A percentile compares a stretch with the other conserved stretches of the same genome.
These are phyloP conservation scores for Eustalomyia histrio DNA, from an alignment of 2,888 invertebrate species.

Conservation along the genomic window DNA sequence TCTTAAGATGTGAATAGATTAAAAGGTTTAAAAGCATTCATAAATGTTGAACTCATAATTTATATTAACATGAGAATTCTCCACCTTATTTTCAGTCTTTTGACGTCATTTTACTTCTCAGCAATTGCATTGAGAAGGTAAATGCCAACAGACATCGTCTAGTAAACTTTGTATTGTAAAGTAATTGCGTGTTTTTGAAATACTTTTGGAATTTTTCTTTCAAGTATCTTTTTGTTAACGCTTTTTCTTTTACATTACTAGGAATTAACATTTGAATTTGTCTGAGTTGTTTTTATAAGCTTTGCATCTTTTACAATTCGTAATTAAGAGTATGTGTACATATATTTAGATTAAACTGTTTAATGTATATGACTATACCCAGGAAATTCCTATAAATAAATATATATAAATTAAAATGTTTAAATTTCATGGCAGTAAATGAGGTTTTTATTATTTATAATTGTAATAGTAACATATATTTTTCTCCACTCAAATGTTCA, in stretches of 20 bases:
- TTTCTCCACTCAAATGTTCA: slow-evolving; percentile 10
- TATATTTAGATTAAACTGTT: slow-evolving; percentile 24
- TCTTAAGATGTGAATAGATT: slow-evolving; percentile 49
- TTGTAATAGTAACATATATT: slow-evolving; percentile 43
- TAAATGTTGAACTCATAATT: slow-evolving; percentile 52
- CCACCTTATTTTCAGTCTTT: background rate
- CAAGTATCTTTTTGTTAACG: too few relatives aligned
- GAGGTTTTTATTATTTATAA: background rate
- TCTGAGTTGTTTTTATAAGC: slow-evolving; percentile 9
- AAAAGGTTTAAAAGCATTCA: slow-evolving; percentile 36
- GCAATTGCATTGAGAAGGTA: slow-evolving; percentile 36
- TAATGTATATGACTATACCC: background rate
- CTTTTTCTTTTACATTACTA: background rate
- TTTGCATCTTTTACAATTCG: background rate
- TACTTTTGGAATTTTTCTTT: too few relatives aligned
- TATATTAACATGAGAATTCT: slow-evolving; percentile 17
- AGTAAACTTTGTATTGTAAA: background rate
- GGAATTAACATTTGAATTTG: slow-evolving; percentile 26
- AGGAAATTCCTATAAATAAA: background rate
- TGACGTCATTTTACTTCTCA: background rate
- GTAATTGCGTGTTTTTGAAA: too few relatives aligned
- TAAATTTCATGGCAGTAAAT: background rate
- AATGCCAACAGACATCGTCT: slow-evolving; percentile 51
- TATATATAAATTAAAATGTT: background rate
- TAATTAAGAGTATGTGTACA: background rate